Percentiles rank a stretch among this genome's conserved stretches.
Conservation (phyloP, 2,888 invertebrate species). For the Ophion ventricosus region DNA sequence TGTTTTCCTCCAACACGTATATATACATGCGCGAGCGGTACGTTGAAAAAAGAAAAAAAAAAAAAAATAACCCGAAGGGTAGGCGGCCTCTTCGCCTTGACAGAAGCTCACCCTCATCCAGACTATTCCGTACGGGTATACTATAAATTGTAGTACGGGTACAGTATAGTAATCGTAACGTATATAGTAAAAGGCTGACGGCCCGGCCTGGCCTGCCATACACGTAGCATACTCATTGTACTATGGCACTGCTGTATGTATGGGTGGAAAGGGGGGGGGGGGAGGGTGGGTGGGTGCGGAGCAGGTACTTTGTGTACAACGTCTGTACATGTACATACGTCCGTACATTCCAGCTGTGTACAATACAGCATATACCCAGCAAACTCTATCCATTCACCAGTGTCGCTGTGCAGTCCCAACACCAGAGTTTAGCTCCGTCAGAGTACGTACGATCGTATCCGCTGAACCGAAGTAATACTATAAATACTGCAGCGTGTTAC, state of each 20-base stretch:
- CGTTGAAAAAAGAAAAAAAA: too few relatives aligned
- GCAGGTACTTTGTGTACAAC: too few relatives aligned
- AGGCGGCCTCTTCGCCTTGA: background rate
- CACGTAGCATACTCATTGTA: too few relatives aligned
- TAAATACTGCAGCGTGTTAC: background rate
- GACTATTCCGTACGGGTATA: background rate
- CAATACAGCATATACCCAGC: background rate
- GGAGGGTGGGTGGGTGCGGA: too few relatives aligned
- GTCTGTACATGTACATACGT: background rate
- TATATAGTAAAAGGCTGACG: background rate
- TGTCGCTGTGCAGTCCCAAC: background rate
- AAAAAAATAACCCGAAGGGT: too few relatives aligned
- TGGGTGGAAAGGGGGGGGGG: too few relatives aligned
- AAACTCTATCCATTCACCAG: conserved; percentile 21
- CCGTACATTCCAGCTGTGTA: background rate
- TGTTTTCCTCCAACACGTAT: too few relatives aligned
- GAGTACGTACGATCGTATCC: conserved; percentile 5
- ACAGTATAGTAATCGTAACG: conserved; percentile 5
- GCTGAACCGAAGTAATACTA: background rate
- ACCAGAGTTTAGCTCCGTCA: background rate
- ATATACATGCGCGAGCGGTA: too few relatives aligned
- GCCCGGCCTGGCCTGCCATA: background rate
- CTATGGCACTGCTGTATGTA: too few relatives aligned
- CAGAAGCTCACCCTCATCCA: conserved; percentile 22
- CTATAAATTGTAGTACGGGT: conserved; percentile 2